Percentiles rank a stretch among this genome's conserved stretches.
Conservation (phyloP, 2,113 vertebrate genomes). For the Oreochromis spilurus region DNA sequence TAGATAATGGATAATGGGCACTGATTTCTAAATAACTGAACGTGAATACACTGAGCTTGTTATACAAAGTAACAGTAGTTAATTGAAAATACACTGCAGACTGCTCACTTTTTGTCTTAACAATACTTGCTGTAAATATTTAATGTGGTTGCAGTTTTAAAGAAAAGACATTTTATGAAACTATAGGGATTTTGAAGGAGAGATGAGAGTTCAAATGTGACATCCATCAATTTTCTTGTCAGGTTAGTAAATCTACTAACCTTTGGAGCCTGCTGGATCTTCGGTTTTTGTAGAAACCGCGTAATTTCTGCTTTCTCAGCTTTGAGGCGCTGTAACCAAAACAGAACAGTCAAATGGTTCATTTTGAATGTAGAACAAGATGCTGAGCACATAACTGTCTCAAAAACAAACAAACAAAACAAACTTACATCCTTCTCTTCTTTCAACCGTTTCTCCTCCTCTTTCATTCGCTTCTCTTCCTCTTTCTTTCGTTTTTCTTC, state of each 20-base stretch:
- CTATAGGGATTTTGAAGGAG: not conserved
- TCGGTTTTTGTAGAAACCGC: constrained; percentile 92
- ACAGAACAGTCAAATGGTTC: not conserved
- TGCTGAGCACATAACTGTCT: not conserved
- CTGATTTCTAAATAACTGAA: not conserved
- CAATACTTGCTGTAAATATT: not conserved
- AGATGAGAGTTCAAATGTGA: not conserved
- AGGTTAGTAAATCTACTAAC: constrained; percentile 52
- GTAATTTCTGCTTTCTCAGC: constrained; percentile 95
- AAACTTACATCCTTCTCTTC: constrained; percentile 88
- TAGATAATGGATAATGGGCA: not conserved
- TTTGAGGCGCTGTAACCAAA: constrained; percentile 81
- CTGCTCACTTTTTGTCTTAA: not conserved
- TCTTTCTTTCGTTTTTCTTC: constrained; percentile 97
- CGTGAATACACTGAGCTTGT: not conserved
- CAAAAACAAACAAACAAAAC: not conserved
- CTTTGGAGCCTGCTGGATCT: constrained; percentile 88
- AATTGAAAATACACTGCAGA: not conserved
- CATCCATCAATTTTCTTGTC: not conserved
- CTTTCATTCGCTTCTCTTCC: constrained; percentile 87
- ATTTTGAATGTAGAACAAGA: not conserved
- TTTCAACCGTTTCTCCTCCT: constrained; percentile 90
- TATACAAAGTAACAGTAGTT: not conserved
- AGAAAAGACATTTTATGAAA: not conserved
- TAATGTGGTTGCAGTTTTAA: not conserved